Conservation (phyloP, 2,888 invertebrate species). For the Heteromyza rotundicornis region DNA sequence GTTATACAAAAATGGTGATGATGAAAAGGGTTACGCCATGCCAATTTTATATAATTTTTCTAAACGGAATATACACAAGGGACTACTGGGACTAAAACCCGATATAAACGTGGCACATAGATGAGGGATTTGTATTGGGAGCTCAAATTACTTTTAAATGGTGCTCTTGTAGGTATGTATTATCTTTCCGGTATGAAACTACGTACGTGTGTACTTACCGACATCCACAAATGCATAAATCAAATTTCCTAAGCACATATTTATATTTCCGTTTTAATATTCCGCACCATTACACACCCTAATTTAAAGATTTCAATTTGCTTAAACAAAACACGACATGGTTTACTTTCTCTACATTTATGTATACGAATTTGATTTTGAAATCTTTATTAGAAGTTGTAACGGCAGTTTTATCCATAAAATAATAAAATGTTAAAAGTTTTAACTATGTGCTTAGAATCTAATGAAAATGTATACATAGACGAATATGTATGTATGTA, state of each 20-base stretch:
- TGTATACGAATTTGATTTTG: conserved; percentile 38
- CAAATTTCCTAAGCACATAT: conserved; percentile 16
- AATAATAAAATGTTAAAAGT: conserved; percentile 61
- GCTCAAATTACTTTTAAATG: too few species aligned
- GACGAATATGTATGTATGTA: conserved; percentile 57
- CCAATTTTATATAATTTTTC: too few species aligned
- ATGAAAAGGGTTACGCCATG: too few species aligned
- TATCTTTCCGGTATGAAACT: too few species aligned
- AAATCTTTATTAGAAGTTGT: conserved; percentile 59
- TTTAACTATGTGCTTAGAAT: conserved; percentile 59
- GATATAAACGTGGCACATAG: too few species aligned
- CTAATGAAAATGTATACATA: conserved; percentile 61
- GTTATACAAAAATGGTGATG: too few species aligned
- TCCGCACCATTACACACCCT: conserved; percentile 45
- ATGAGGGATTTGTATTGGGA: too few species aligned
- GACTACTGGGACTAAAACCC: too few species aligned
- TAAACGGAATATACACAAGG: too few species aligned
- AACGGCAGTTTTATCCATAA: conserved; percentile 61
- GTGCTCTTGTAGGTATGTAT: too few species aligned
- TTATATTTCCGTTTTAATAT: conserved; percentile 32
- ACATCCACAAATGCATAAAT: conserved; percentile 14
- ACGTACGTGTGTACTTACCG: not conserved
- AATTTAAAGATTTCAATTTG: conserved; percentile 47
- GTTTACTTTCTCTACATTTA: conserved; percentile 30
- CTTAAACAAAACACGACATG: conserved; percentile 26